Evolutionary conservation across 2,888 invertebrate species (phyloP).

Genomic region (Cantharis nigra): DNA sequence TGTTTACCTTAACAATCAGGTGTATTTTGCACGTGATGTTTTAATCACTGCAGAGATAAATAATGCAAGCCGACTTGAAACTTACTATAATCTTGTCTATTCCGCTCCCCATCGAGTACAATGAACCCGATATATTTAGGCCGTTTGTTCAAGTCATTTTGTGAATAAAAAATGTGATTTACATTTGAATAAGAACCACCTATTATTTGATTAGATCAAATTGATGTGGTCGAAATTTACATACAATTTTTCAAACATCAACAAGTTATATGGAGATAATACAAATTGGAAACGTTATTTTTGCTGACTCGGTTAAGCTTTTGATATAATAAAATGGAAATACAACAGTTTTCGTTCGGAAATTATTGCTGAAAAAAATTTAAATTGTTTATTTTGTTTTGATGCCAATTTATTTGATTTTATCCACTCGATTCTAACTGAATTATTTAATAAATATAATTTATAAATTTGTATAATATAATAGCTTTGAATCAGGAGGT

Average conservation of each 20-base stretch:
- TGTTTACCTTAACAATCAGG: conserved; percentile 1
- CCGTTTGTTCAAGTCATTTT: neutral
- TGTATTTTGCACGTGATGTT: conserved; percentile 4
- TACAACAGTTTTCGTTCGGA: neutral
- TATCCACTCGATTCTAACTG: too few species aligned
- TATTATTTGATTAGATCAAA: neutral
- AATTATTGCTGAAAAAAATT: neutral
- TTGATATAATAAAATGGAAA: neutral
- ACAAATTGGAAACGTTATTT: neutral
- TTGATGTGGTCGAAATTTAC: neutral
- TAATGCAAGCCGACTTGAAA: neutral
- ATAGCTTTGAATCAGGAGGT: too few species aligned
- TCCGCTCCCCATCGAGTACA: neutral
- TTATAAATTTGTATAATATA: too few species aligned
- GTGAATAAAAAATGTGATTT: neutral
- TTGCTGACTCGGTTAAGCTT: neutral
- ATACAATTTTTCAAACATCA: neutral
- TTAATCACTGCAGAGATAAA: neutral
- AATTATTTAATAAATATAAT: too few species aligned
- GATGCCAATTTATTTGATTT: too few species aligned
- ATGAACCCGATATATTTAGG: neutral
- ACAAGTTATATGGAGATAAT: neutral
- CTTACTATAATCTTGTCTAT: neutral
- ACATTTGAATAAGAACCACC: neutral
- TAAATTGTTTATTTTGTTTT: neutral